Evolutionary conservation across 2,888 invertebrate genomes (phyloP).

Genomic region (Ernsta delagoae): DNA sequence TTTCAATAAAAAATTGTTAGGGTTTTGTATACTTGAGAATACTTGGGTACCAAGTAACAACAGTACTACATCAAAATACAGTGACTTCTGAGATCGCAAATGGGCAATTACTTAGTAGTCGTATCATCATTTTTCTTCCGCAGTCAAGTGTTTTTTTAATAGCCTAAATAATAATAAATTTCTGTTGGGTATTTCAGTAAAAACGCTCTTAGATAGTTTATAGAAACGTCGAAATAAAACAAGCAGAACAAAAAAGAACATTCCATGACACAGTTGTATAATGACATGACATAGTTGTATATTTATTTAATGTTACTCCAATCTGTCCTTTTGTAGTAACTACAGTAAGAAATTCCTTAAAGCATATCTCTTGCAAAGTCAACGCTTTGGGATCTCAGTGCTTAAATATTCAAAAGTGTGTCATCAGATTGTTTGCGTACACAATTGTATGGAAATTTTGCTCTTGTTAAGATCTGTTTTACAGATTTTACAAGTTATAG

Average conservation of each 20-base stretch:
- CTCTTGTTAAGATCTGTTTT: slow-evolving; percentile 28
- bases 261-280: not conserved
- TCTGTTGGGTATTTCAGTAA: too few relatives aligned
- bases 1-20: too few relatives aligned
- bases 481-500: slow-evolving; percentile 24
- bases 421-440: slow-evolving; percentile 31
- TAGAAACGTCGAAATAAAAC: not conserved
- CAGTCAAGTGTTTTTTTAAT: too few relatives aligned
- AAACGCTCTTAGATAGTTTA: not conserved
- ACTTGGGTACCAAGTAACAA: too few relatives aligned
- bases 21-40: too few relatives aligned
- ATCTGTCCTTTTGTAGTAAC: slow-evolving; percentile 1
- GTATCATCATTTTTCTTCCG: too few relatives aligned
- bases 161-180: too few relatives aligned
- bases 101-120: too few relatives aligned
- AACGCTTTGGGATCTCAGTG: slow-evolving; percentile 11
- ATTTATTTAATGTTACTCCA: slow-evolving; percentile 2
- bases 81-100: too few relatives aligned
- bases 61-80: too few relatives aligned
- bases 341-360: slow-evolving; percentile 7
- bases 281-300: too few relatives aligned
- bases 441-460: slow-evolving; percentile 30
- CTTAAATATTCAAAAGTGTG: slow-evolving; percentile 33
- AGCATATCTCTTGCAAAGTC: slow-evolving; percentile 11
- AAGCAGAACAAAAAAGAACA: not conserved